phyloP scores from a whole-genome alignment of 2,797 vertebrate species.

The Hyperoplus immaculatus region DNA sequence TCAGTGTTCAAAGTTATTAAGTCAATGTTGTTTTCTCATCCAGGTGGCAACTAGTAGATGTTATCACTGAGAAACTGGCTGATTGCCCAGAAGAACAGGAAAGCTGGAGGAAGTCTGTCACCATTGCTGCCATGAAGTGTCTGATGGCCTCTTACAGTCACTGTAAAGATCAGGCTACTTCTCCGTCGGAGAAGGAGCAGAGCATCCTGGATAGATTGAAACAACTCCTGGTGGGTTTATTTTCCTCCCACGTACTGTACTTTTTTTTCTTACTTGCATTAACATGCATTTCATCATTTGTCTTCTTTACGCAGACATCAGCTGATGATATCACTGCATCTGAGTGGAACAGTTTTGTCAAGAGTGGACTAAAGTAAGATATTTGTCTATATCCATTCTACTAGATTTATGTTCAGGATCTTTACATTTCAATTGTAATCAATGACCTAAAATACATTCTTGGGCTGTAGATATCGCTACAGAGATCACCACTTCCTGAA shows the following conservation, averaged over 20 bases:
- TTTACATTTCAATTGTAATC: background rate
- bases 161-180: constrained; percentile 73
- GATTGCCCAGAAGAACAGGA: constrained; percentile 73
- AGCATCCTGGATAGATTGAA: constrained; percentile 85
- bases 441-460: background rate
- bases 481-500: constrained; percentile 86
- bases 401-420: background rate
- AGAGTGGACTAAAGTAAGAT: constrained; percentile 93
- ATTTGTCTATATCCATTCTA: background rate
- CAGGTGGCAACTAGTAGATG: constrained; percentile 92
- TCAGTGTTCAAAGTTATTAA: background rate
- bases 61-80: constrained; percentile 83
- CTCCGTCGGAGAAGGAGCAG: constrained; percentile 80
- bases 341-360: constrained; percentile 93
- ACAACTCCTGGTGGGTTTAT: constrained; percentile 84
- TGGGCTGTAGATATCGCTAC: constrained; percentile 88
- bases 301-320: constrained; percentile 71
- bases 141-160: constrained; percentile 82
- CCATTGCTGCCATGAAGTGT: constrained; percentile 86
- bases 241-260: background rate
- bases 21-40: constrained; percentile 22
- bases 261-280: background rate
- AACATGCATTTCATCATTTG: background rate
- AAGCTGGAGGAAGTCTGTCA: constrained; percentile 86
- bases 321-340: constrained; percentile 81